Conservation (phyloP, 2,113 vertebrate species). For the Ploceus nigricollis region DNA sequence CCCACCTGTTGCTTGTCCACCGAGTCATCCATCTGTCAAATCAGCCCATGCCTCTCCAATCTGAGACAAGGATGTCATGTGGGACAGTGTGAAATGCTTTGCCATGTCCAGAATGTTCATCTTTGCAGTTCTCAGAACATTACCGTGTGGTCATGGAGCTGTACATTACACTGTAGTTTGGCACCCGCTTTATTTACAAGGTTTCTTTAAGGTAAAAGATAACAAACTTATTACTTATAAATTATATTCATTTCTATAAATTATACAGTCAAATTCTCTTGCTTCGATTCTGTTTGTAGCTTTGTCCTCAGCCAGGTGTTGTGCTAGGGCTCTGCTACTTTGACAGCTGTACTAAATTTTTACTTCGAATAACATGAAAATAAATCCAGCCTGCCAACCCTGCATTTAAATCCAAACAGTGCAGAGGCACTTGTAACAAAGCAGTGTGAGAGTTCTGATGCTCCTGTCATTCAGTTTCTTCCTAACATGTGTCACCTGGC, state of each 20-base stretch:
- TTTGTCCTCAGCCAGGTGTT: neutral
- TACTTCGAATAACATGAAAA: neutral
- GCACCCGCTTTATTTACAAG: neutral
- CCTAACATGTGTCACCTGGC: neutral
- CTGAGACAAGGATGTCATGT: neutral
- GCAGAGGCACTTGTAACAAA: neutral
- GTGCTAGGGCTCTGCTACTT: neutral
- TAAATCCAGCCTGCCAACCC: neutral
- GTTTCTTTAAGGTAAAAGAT: neutral
- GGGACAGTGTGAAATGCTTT: neutral
- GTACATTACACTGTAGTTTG: neutral
- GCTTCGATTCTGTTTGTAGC: neutral
- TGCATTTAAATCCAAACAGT: neutral
- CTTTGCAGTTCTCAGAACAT: neutral
- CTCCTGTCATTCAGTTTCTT: neutral
- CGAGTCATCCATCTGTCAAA: neutral
- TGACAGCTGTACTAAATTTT: neutral
- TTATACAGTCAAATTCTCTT: neutral
- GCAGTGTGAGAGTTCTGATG: neutral
- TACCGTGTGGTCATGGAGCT: neutral
- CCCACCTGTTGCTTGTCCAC: neutral
- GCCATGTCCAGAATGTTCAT: neutral
- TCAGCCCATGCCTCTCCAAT: neutral
- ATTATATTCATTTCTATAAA: neutral
- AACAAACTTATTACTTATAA: neutral